phyloP scores from a whole-genome alignment of 2,888 invertebrate genomes.

The Hirtodrosophila cameraria region DNA sequence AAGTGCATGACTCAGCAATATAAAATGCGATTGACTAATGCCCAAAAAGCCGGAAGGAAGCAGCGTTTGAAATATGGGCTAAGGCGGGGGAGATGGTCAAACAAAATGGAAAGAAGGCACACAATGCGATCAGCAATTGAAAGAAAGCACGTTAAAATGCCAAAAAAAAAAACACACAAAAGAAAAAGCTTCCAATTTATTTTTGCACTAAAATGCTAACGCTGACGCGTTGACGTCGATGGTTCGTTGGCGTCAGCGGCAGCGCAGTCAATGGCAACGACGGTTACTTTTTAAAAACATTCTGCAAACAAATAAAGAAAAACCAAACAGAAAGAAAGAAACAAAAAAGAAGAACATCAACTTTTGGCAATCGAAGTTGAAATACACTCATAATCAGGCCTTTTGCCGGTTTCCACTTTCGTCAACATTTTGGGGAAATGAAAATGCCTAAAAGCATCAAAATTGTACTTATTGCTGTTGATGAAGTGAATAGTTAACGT shows the following conservation, averaged over 20 bases:
- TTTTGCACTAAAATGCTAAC: no score
- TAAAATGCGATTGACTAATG: slow-evolving; percentile 60
- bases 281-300: slow-evolving; percentile 59
- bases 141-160: not conserved
- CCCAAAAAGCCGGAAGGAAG: slow-evolving; percentile 56
- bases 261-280: slow-evolving; percentile 20
- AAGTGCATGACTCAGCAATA: slow-evolving; percentile 41
- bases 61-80: slow-evolving; percentile 15
- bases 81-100: not conserved
- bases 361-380: no score
- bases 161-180: no score
- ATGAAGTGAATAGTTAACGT: no score
- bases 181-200: no score
- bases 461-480: no score
- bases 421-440: no score
- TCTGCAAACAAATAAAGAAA: slow-evolving; percentile 6
- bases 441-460: no score
- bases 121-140: not conserved
- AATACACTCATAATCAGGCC: not conserved
- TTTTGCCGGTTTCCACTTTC: no score
- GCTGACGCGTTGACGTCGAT: no score
- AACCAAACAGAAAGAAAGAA: not conserved
- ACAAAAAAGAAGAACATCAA: not conserved
- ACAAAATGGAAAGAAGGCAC: no score
- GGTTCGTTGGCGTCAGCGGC: not conserved